Evolutionary conservation across 2,888 invertebrate species (phyloP).

Genomic region (Leptinotarsa juncta): DNA sequence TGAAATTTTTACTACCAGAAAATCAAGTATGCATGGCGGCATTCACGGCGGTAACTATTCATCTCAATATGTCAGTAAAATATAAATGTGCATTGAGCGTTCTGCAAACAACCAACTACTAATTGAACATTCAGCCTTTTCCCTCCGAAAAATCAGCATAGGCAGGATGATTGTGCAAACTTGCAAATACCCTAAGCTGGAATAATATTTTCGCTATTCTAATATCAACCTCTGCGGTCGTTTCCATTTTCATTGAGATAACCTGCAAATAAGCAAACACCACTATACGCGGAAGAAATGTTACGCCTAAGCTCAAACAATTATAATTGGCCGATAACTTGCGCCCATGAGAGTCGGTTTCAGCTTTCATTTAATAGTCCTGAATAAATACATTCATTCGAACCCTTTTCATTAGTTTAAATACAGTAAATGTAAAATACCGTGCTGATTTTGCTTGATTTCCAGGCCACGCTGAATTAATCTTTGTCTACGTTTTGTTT

Average conservation of each 20-base stretch:
- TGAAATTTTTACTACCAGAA: too few species aligned
- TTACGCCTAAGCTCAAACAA: conserved; percentile 2
- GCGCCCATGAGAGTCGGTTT: conserved; percentile 20
- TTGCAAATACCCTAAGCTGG: background rate
- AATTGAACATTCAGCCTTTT: background rate
- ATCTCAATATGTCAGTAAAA: too few species aligned
- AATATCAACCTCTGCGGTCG: background rate
- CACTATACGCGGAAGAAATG: conserved; percentile 11
- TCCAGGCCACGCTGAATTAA: background rate
- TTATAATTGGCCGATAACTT: conserved; percentile 23
- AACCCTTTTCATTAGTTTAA: conserved; percentile 20
- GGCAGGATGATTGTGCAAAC: background rate
- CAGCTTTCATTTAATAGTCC: conserved; percentile 20
- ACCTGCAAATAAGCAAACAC: conserved; percentile 2
- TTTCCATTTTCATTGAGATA: background rate
- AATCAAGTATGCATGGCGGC: too few species aligned
- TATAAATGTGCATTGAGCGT: too few species aligned
- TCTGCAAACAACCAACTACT: background rate
- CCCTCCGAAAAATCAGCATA: background rate
- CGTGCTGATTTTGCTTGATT: conserved; percentile 20
- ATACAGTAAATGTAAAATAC: conserved; percentile 12
- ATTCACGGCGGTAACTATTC: too few species aligned
- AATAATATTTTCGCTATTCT: background rate
- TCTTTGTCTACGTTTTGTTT: conserved; percentile 7
- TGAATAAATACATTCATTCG: conserved; percentile 22